Conservation (phyloP, 1,140 invertebrate genomes). For the Papilio xuthus region DNA sequence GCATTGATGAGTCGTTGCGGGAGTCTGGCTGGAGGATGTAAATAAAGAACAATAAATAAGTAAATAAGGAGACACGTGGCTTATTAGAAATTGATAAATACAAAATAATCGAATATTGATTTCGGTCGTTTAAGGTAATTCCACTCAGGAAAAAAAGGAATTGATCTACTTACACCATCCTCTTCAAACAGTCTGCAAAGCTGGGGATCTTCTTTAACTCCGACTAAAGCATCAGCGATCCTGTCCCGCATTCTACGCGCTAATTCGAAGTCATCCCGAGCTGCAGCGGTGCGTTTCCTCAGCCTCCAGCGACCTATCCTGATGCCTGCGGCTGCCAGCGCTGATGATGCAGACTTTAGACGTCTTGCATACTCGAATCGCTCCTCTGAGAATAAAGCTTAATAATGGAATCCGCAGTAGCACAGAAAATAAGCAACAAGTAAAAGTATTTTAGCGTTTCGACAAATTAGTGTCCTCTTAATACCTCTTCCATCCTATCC, state of each 20-base stretch:
- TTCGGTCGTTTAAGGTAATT: too few species aligned
- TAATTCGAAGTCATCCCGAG: conserved; percentile 94
- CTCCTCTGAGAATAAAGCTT: conserved; percentile 84
- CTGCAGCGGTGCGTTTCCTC: conserved; percentile 95
- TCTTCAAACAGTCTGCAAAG: conserved; percentile 89
- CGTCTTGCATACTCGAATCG: conserved; percentile 96
- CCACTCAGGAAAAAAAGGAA: not conserved
- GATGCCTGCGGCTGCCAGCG: conserved; percentile 92
- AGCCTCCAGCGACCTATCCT: conserved; percentile 94
- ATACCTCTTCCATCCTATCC: too few species aligned
- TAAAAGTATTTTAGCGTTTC: too few species aligned
- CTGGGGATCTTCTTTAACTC: conserved; percentile 68
- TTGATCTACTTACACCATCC: conserved; percentile 84
- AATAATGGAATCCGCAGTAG: not conserved
- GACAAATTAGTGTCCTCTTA: too few species aligned
- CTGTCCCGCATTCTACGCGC: conserved; percentile 94
- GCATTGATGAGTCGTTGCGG: conserved; percentile 78
- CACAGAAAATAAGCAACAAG: not conserved
- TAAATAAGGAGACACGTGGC: too few species aligned
- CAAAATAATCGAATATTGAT: too few species aligned
- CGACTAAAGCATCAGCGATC: conserved; percentile 86
- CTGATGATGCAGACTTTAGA: conserved; percentile 91
- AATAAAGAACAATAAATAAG: not conserved
- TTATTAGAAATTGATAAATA: too few species aligned
- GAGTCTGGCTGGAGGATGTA: conserved; percentile 61